Evolutionary conservation across 2,113 vertebrate genomes (phyloP), one percentile per base, ranked within the genome.

Genomic region (Dipodomys ordii): DNA sequence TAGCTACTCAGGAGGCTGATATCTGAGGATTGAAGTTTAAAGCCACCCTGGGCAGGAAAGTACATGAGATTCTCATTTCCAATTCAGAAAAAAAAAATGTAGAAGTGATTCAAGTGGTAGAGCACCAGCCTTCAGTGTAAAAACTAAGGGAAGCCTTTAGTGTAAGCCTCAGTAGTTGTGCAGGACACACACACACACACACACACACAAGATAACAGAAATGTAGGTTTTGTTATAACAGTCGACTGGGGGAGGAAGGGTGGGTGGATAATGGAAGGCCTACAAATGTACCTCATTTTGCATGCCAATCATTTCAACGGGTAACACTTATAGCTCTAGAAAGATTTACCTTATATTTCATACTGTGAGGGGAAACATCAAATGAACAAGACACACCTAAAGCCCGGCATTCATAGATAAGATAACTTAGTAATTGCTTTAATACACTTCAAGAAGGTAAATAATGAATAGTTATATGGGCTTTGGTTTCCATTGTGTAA

Each of bases 341-440:
- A 44, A 65, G 20, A 88, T 71, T 89, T 84, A n/a, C 62, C 85
- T 81, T 72, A 6, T 68, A 53, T 88, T 69, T 91, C 46, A 77
- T 74, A 22, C 79, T 46, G 32, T 20, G 30, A 69, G 30, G 3
- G n/a, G 16, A 68, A 35, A 69, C 1, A 68, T n/a, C 27, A 92
- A 11, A 46, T 69, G 19, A 44, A 81, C 74, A 60, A 62, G 30
- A 83, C 88, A 90, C 2, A 3, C 86, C 84, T 85, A 79, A 6
- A 89, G 4, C 3, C 23, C 2, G 92, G n/a, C 57, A 78, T 93
- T 97, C 97, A 95, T 94, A 81, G 64, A 64, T 81, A 92, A 89
- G 93, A 97, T 96, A 96, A 91, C 97, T 94, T 84, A 88, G 73
- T 84, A 92, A 96, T 97, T 95, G 97, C 28, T 85, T 60, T 23